phyloP scores from a whole-genome alignment of 2,113 vertebrate species.

The Brachypodius melanocephalos region DNA sequence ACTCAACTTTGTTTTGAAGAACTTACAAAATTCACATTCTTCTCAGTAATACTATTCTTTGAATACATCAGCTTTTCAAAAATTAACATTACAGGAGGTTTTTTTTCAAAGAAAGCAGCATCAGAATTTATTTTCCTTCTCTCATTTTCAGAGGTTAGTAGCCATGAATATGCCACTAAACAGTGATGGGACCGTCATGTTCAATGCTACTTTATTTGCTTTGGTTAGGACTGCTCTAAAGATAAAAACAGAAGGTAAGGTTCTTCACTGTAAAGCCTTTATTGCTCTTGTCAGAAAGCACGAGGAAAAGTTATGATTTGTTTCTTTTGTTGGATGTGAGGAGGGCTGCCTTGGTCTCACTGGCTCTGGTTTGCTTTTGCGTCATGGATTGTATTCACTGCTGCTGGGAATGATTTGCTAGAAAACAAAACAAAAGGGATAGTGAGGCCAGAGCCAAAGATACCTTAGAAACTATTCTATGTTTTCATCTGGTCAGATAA shows the following conservation, averaged over 20 bases:
- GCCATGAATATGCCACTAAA: slow-evolving; percentile 99
- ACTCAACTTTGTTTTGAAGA: not conserved
- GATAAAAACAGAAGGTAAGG: slow-evolving; percentile 97
- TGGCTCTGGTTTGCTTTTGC: not conserved
- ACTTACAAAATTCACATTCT: not conserved
- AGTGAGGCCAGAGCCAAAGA: not conserved
- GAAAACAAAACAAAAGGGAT: not conserved
- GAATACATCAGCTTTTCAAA: not conserved
- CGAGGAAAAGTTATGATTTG: not conserved
- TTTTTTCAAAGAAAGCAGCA: not conserved
- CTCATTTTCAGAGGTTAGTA: slow-evolving; percentile 86
- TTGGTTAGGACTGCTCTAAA: slow-evolving; percentile 96
- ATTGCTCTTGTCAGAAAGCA: not conserved
- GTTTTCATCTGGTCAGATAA: not conserved
- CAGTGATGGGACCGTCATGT: slow-evolving; percentile 98
- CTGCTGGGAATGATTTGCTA: not conserved
- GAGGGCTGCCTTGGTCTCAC: not conserved
- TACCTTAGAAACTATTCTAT: not conserved
- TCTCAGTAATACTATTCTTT: not conserved
- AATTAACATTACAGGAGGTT: not conserved
- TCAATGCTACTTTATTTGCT: slow-evolving; percentile 97
- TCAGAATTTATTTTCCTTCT: not conserved
- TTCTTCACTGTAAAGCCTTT: not conserved
- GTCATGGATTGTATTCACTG: not conserved
- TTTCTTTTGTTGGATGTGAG: not conserved